phyloP scores from a whole-genome alignment of 2,888 invertebrate species.

The Drosophila subsilvestris region DNA sequence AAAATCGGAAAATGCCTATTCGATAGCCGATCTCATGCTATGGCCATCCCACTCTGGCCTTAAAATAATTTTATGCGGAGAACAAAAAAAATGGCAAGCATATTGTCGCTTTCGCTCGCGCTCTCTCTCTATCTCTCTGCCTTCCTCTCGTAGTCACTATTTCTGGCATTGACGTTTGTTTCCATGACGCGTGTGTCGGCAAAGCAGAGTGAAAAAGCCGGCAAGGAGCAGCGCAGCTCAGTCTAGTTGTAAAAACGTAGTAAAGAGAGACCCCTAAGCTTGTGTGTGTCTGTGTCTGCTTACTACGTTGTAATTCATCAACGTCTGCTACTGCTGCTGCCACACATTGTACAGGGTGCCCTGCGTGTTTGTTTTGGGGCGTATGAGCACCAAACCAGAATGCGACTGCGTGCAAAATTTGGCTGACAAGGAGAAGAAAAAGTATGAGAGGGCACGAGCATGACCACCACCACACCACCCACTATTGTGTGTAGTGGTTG shows the following conservation, averaged over 20 bases:
- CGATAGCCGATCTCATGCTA: constrained; percentile 2
- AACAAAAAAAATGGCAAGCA: constrained; percentile 43
- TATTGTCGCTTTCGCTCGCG: constrained; percentile 10
- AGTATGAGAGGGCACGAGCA: constrained; percentile 24
- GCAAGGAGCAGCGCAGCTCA: constrained; percentile 19
- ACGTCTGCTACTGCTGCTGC: constrained; percentile 36
- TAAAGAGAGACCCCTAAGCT: constrained; percentile 45
- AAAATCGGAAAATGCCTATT: neutral
- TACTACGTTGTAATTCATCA: constrained; percentile 73
- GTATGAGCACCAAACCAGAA: constrained; percentile 54
- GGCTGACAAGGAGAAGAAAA: constrained; percentile 52
- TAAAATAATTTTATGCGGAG: constrained; percentile 57
- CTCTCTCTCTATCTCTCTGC: neutral
- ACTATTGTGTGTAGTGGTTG: constrained; percentile 12
- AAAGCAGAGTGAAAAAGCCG: constrained; percentile 19
- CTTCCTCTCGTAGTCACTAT: constrained; percentile 4
- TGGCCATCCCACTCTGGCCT: neutral
- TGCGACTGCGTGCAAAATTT: constrained; percentile 70
- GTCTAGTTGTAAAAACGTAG: constrained; percentile 63
- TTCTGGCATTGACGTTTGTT: constrained; percentile 67
- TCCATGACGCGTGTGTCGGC: constrained; percentile 55
- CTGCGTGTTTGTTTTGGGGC: constrained; percentile 32
- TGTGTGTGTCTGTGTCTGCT: constrained; percentile 44
- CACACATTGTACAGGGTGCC: constrained; percentile 39
- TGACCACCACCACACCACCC: constrained; percentile 34